A percentile compares a stretch with the other conserved stretches of the same genome.
Evolutionary conservation across 2,113 vertebrate species (phyloP).

Genomic region (Malurus cyaneus): DNA sequence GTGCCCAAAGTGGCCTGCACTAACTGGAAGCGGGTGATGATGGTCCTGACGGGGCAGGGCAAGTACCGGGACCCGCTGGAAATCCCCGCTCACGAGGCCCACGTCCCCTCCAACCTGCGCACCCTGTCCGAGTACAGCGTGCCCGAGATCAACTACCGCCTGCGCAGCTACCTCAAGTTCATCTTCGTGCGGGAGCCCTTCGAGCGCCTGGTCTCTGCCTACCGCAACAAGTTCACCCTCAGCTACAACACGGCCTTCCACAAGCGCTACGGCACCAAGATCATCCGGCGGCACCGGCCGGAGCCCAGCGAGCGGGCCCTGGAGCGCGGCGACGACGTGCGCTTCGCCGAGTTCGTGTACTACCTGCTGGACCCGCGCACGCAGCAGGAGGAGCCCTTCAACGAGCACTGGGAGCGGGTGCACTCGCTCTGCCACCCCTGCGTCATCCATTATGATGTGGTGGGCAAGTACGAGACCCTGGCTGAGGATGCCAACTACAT

Average conservation of each 20-base stretch:
- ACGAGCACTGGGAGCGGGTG: constrained; percentile 94
- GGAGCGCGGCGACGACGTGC: constrained; percentile 85
- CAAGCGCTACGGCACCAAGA: constrained; percentile 89
- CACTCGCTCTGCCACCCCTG: constrained; percentile 94
- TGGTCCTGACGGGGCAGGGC: constrained; percentile 85
- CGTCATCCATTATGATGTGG: constrained; percentile 89
- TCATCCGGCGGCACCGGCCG: constrained; percentile 84
- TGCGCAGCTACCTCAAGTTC: constrained; percentile 92
- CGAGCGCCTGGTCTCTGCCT: constrained; percentile 91
- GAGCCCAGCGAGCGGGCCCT: constrained; percentile 77
- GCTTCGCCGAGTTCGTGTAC: constrained; percentile 92
- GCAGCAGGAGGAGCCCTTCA: constrained; percentile 88
- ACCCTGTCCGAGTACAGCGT: constrained; percentile 85
- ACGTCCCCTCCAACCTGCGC: constrained; percentile 82
- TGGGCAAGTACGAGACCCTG: constrained; percentile 96
- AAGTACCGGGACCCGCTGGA: constrained; percentile 76
- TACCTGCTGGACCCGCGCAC: constrained; percentile 91
- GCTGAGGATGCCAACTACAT: constrained; percentile 89
- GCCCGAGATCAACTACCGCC: constrained; percentile 86
- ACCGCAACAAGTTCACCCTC: constrained; percentile 90
- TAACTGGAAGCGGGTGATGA: constrained; percentile 94
- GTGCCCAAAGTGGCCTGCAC: constrained; percentile 95
- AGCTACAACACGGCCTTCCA: constrained; percentile 93
- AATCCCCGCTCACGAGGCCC: constrained; percentile 88
- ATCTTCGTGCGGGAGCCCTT: constrained; percentile 93